These are phyloP conservation scores for Leptinotarsa haldemani DNA, from an alignment of 2,888 invertebrate genomes.

Conservation along the genomic window DNA sequence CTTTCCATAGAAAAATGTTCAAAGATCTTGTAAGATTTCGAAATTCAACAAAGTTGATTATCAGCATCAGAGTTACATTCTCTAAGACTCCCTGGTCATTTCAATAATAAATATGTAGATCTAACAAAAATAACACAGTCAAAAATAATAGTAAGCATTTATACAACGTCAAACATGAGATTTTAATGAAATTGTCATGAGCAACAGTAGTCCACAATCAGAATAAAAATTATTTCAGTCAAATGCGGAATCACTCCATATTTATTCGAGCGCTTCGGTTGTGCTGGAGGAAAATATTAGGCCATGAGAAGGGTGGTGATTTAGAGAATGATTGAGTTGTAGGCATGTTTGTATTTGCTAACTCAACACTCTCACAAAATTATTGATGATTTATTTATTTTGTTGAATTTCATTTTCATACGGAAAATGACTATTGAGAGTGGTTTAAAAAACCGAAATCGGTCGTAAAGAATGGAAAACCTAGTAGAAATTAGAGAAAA, in stretches of 20 bases:
- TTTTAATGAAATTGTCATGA: constrained; percentile 14
- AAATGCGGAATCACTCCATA: constrained; percentile 16
- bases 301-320: not conserved
- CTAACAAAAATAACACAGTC: constrained; percentile 58
- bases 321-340: not conserved
- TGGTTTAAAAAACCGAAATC: too few relatives aligned
- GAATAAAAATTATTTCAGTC: constrained; percentile 18
- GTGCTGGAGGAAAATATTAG: not conserved
- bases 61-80: constrained; percentile 8
- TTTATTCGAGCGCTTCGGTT: constrained; percentile 1
- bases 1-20: not conserved
- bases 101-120: constrained; percentile 50
- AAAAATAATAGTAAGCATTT: constrained; percentile 44
- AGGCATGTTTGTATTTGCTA: too few relatives aligned
- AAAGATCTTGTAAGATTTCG: not conserved
- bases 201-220: constrained; percentile 17
- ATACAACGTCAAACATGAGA: constrained; percentile 33
- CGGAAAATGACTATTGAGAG: too few relatives aligned
- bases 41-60: not conserved
- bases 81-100: constrained; percentile 11
- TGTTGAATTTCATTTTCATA: too few relatives aligned
- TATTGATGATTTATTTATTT: too few relatives aligned
- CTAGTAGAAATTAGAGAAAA: too few relatives aligned
- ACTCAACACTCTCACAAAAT: too few relatives aligned
- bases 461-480: too few relatives aligned